phyloP scores from a whole-genome alignment of 2,888 invertebrate genomes.

The Noctua janthina region DNA sequence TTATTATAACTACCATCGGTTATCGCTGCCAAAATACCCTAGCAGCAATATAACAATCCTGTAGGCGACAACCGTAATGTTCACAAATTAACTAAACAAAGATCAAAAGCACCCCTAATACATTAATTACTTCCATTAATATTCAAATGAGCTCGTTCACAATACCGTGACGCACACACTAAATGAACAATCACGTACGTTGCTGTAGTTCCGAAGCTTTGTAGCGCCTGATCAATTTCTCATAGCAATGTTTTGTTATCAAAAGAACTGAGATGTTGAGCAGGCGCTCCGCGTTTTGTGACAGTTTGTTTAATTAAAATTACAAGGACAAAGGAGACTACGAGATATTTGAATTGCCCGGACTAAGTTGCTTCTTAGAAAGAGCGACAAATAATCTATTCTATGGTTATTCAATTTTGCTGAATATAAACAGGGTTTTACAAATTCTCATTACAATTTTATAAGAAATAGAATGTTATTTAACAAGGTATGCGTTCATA shows the following conservation, averaged over 20 bases:
- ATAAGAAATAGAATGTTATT: conserved; percentile 1
- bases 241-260: conserved; percentile 33
- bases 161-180: conserved; percentile 43
- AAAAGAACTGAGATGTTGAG: conserved; percentile 12
- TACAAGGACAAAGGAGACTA: conserved; percentile 7
- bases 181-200: conserved; percentile 43
- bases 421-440: neutral
- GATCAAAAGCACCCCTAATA: conserved; percentile 56
- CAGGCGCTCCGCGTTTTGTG: conserved; percentile 29
- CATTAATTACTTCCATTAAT: conserved; percentile 56
- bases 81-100: conserved; percentile 36
- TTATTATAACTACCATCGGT: neutral
- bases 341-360: neutral
- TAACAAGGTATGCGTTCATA: neutral
- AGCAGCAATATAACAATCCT: neutral
- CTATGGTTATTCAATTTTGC: neutral
- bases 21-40: neutral
- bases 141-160: conserved; percentile 52
- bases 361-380: neutral
- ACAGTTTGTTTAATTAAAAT: conserved; percentile 27
- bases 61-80: conserved; percentile 19
- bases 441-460: conserved; percentile 3
- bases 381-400: neutral
- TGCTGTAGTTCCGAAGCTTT: conserved; percentile 21
- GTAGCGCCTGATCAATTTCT: conserved; percentile 47